Conservation (phyloP, 23 tunicate species). For the Phallusia fumigata region DNA sequence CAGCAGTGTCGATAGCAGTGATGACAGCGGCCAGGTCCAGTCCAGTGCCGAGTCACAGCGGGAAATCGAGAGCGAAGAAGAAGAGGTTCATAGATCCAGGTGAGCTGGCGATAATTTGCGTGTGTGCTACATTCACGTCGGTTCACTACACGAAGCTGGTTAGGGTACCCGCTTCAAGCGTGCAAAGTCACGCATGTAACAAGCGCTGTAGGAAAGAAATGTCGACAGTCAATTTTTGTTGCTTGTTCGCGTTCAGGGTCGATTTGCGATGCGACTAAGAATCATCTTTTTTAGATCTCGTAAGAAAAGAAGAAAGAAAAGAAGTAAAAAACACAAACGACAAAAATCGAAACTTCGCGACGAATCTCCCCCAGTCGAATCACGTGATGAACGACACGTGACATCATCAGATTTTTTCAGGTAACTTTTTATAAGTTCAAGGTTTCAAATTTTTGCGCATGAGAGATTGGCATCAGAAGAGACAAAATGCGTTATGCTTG, state of each 20-base stretch:
- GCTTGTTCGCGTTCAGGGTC: too few relatives aligned
- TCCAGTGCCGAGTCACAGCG: neutral
- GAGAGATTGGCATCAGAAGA: too few relatives aligned
- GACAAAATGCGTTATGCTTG: too few relatives aligned
- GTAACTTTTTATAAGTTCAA: too few relatives aligned
- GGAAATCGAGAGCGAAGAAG: neutral
- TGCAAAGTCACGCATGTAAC: too few relatives aligned
- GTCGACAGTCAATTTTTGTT: too few relatives aligned
- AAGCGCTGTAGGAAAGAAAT: too few relatives aligned
- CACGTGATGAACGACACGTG: neutral
- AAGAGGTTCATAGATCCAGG: neutral
- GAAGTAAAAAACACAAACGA: constrained; percentile 28
- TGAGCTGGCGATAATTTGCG: neutral
- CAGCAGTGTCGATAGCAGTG: neutral
- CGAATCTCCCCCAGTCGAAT: neutral
- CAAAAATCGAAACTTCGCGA: constrained; percentile 35
- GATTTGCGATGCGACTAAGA: too few relatives aligned
- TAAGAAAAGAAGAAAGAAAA: constrained; percentile 41
- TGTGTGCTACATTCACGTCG: too few relatives aligned
- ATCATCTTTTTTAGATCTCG: constrained; percentile 26
- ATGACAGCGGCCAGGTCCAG: neutral
- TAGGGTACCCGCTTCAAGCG: too few relatives aligned
- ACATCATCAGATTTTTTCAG: neutral
- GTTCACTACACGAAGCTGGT: too few relatives aligned
- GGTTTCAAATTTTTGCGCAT: too few relatives aligned